Base-by-base conservation (phyloP, 1,140 invertebrate species). In the Trichonephila inaurata region DNA sequence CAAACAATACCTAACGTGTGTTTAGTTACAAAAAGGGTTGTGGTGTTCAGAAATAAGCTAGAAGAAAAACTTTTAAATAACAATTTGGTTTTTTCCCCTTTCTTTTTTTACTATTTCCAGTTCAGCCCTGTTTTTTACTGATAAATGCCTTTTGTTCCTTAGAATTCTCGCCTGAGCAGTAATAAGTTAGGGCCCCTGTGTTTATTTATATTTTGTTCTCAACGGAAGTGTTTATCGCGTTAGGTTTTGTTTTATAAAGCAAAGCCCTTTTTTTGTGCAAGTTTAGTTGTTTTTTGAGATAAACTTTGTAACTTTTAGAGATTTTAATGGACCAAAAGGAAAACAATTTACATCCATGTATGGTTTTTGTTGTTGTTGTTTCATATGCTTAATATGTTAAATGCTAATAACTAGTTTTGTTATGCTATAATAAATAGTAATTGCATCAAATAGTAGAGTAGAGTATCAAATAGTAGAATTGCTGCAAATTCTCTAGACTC, bases 21-120 rank as follows among this genome's bases (percentile, higher is more conserved):
- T 21, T 81, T 81, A 81, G n/a, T 81, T 81, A 33, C 28, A 81
- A 44, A 81, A 44, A 81, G 51, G 10, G 72, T 81, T 81, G 28
- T 24, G 72, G 16, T 44, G 18, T 19, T 24, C 18, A 28, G 33
- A 81, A 81, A 33, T 28, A 81, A 40, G 12, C 21, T 33, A 40
- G 28, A 16, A 81, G 28, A 40, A 81, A 33, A 0, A 16, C 2
- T 40, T 81, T 44, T 16, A 81, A 81, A 81, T 33, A 4, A 7
- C 72, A 0, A 33, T 81, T 81, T 81, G 72, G 28, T 58, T 19
- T 85, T 85, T 85, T 58, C 60, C 2, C 51, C 10, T 18, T 61
- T 85, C 4, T 4, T 40, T 40, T 33, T 40, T 40, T 40, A 40
- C 33, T 40, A 1, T 51, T 61, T 33, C 24, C 24, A 33, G 72